Evolutionary conservation across 2,888 invertebrate species (phyloP).

Genomic region (Cephus pygmeus): DNA sequence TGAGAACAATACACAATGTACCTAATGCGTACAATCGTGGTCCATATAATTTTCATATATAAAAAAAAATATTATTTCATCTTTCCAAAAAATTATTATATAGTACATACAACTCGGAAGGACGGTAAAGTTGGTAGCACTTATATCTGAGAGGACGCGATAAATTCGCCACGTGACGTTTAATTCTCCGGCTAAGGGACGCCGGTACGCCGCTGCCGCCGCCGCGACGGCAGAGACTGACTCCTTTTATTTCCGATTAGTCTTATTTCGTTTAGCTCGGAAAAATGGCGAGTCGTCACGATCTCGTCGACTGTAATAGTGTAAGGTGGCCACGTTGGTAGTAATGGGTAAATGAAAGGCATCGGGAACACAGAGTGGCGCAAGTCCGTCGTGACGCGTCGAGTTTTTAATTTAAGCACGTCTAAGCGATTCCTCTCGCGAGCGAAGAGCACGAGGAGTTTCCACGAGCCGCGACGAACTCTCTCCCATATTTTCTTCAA

Average conservation of each 20-base stretch:
- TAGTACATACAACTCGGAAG: not conserved
- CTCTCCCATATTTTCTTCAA: not conserved
- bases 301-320: not conserved
- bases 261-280: constrained; percentile 5
- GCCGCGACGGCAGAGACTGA: not conserved
- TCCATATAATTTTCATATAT: not conserved
- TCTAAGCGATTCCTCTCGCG: constrained; percentile 7
- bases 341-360: not conserved
- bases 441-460: not conserved
- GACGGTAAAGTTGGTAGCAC: not conserved
- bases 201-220: not conserved
- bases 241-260: constrained; percentile 4
- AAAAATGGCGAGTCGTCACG: constrained; percentile 1
- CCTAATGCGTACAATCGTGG: not conserved
- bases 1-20: not conserved
- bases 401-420: constrained; percentile 8
- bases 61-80: not conserved
- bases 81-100: not conserved
- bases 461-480: not conserved
- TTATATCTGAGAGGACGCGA: not conserved
- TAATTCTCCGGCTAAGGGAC: not conserved
- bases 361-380: not conserved
- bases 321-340: not conserved
- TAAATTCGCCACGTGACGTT: constrained; percentile 7
- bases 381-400: constrained; percentile 5